These are phyloP conservation scores for Tholera decimalis DNA, from an alignment of 2,888 invertebrate genomes.

Conservation along the genomic window DNA sequence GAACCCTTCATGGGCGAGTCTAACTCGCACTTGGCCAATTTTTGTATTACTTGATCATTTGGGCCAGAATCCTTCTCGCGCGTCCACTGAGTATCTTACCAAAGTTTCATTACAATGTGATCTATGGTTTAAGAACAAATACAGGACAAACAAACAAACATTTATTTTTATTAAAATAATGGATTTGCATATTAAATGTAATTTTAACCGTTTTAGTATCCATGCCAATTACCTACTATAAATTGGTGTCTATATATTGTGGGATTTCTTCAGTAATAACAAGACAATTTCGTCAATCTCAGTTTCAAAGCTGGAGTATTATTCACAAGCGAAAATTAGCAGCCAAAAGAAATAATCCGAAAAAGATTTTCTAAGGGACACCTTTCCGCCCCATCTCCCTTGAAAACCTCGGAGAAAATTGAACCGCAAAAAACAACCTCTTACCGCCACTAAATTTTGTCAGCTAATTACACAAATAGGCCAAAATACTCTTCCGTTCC, in stretches of 20 bases:
- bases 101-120: too few species aligned
- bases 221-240: neutral
- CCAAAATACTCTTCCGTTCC: conserved; percentile 44
- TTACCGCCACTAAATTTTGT: conserved; percentile 48
- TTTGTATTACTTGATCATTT: too few species aligned
- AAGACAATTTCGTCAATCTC: neutral
- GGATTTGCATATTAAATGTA: too few species aligned
- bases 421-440: conserved; percentile 36
- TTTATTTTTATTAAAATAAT: too few species aligned
- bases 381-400: conserved; percentile 36
- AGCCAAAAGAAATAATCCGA: conserved; percentile 11
- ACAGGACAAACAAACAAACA: too few species aligned
- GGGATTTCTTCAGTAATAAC: neutral
- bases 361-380: conserved; percentile 23
- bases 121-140: too few species aligned
- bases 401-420: conserved; percentile 29
- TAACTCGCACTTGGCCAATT: too few species aligned
- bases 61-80: too few species aligned
- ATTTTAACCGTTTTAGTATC: neutral
- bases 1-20: too few species aligned
- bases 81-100: too few species aligned
- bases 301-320: conserved; percentile 12
- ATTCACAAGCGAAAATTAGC: conserved; percentile 2
- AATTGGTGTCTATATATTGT: neutral
- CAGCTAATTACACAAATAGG: conserved; percentile 59